These are phyloP conservation scores for Parnassius glacialis DNA, from an alignment of 2,888 invertebrate genomes.

Conservation along the genomic window DNA sequence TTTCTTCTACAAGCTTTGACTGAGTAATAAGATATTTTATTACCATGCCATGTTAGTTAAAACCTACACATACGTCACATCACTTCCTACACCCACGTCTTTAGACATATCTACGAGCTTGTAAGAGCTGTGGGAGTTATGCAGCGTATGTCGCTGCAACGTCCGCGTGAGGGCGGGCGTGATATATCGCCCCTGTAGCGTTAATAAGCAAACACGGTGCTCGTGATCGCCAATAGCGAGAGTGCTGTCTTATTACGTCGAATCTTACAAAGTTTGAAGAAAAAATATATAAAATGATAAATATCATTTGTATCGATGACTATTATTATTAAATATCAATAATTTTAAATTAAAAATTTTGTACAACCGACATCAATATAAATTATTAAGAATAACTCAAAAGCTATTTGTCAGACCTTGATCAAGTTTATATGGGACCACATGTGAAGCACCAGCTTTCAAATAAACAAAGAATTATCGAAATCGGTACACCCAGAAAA, in stretches of 20 bases:
- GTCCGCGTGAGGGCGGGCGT: slow-evolving; percentile 69
- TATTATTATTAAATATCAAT: too few relatives aligned
- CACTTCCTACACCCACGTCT: background rate
- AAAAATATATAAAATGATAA: too few relatives aligned
- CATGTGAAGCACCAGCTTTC: too few relatives aligned
- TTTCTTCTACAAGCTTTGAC: background rate
- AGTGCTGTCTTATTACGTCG: slow-evolving; percentile 39
- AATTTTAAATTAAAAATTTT: too few relatives aligned
- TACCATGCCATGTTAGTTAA: slow-evolving; percentile 9
- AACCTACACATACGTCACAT: slow-evolving; percentile 18
- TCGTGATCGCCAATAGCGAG: slow-evolving; percentile 76
- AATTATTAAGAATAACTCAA: too few relatives aligned
- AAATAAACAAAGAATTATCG: too few relatives aligned
- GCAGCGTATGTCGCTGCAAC: slow-evolving; percentile 41
- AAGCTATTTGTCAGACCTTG: too few relatives aligned
- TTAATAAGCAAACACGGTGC: slow-evolving; percentile 76
- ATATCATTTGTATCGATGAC: too few relatives aligned
- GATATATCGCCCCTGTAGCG: slow-evolving; percentile 77
- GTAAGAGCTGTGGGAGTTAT: slow-evolving; percentile 36
- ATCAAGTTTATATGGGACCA: too few relatives aligned
- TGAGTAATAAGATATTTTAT: background rate
- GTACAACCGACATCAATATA: too few relatives aligned
- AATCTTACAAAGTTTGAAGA: slow-evolving; percentile 31
- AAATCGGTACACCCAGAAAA: too few relatives aligned
- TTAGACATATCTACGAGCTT: slow-evolving; percentile 24